Evolutionary conservation across 2,888 invertebrate genomes (phyloP).

Genomic region (Rapana venosa): DNA sequence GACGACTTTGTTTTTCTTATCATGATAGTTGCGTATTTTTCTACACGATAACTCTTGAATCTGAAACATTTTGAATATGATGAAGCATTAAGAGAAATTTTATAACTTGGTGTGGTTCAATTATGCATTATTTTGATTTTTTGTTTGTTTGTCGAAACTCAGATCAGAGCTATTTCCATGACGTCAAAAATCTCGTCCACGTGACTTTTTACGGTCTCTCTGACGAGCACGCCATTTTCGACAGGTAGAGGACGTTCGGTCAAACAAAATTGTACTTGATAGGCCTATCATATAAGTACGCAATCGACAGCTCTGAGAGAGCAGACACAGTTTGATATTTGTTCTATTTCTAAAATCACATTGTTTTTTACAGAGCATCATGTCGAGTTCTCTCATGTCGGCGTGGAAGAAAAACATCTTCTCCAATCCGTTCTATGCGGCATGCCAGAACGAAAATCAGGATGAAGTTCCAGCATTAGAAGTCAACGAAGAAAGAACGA

Average conservation of each 20-base stretch:
- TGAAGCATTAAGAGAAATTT: background rate
- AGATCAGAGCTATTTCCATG: background rate
- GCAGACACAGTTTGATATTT: background rate
- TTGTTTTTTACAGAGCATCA: conserved; percentile 55
- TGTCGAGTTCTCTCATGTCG: conserved; percentile 74
- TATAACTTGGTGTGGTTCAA: too few species aligned
- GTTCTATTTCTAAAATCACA: background rate
- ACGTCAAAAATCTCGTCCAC: conserved; percentile 40
- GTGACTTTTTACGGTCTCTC: conserved; percentile 39
- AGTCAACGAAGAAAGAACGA: conserved; percentile 70
- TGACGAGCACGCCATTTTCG: conserved; percentile 46
- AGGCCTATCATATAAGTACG: too few species aligned
- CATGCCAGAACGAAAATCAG: conserved; percentile 64
- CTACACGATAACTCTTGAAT: background rate
- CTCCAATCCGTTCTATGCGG: conserved; percentile 70
- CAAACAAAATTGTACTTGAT: background rate
- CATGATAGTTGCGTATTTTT: background rate
- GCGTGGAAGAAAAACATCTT: conserved; percentile 74
- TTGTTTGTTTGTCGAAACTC: too few species aligned
- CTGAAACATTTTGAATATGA: background rate
- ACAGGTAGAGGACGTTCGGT: conserved; percentile 48
- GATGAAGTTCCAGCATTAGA: conserved; percentile 42
- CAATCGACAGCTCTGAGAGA: background rate
- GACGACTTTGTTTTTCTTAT: background rate
- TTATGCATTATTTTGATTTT: background rate